Evolutionary conservation across 37 sponge, comb jelly and placozoan genomes (phyloP).

Genomic region (Axinella damicornis): DNA sequence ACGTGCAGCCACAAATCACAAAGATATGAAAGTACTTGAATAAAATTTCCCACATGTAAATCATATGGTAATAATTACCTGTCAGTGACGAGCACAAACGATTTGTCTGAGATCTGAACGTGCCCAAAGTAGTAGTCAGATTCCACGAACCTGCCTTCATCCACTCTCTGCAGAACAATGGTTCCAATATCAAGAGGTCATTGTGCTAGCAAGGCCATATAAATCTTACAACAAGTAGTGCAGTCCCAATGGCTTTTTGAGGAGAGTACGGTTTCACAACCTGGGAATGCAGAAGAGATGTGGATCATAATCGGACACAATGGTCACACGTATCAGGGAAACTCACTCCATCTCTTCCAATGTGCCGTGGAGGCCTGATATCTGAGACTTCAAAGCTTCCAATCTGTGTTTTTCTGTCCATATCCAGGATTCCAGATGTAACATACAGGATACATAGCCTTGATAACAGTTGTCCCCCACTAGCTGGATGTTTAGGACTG

Average conservation of each 20-base stretch:
- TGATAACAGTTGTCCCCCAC: too few species aligned
- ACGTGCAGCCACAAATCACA: too few species aligned
- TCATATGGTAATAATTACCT: conserved; percentile 14
- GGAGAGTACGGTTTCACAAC: conserved; percentile 66
- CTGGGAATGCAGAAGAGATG: conserved; percentile 16
- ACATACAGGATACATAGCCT: too few species aligned
- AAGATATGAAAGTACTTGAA: too few species aligned
- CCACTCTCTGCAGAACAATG: conserved; percentile 28
- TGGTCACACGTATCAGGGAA: neutral
- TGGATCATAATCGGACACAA: neutral
- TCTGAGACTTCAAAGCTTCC: conserved; percentile 64
- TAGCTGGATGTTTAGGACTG: too few species aligned
- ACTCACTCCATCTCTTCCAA: conserved; percentile 69
- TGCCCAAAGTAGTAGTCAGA: conserved; percentile 55
- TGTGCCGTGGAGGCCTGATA: conserved; percentile 72
- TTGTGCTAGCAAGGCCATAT: neutral
- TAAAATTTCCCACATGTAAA: too few species aligned
- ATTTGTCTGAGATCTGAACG: conserved; percentile 33
- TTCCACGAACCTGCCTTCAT: conserved; percentile 65
- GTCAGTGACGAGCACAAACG: conserved; percentile 56
- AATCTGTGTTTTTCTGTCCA: conserved; percentile 69
- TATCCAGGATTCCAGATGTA: neutral
- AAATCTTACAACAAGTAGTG: conserved; percentile 66
- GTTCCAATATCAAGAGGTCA: neutral
- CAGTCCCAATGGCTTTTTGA: conserved; percentile 61